Conservation (phyloP, 1,140 invertebrate species). For the Bursaphelenchus mucronatus region DNA sequence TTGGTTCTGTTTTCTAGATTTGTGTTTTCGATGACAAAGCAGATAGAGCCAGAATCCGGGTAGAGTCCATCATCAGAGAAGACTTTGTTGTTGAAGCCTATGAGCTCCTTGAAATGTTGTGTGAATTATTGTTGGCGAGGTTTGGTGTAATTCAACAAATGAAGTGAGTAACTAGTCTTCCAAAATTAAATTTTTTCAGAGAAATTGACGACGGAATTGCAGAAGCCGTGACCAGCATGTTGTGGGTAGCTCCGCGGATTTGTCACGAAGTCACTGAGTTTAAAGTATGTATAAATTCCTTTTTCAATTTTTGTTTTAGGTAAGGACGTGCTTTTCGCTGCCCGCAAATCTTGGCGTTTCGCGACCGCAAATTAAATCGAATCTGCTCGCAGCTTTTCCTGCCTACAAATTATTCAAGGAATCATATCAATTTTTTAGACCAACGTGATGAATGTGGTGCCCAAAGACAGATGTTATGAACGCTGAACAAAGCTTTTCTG, state of each 20-base stretch:
- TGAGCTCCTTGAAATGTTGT: slow-evolving; percentile 98
- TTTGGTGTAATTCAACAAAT: slow-evolving; percentile 95
- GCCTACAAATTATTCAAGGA: too few species aligned
- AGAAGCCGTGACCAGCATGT: slow-evolving; percentile 88
- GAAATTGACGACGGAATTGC: slow-evolving; percentile 87
- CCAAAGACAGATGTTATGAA: too few species aligned
- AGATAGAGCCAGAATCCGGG: slow-evolving; percentile 86
- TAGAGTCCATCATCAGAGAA: slow-evolving; percentile 96
- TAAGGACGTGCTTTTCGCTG: too few species aligned
- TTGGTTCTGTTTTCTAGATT: background rate
- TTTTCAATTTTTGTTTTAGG: slow-evolving; percentile 29
- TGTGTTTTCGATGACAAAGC: slow-evolving; percentile 71
- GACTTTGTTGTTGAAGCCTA: slow-evolving; percentile 98
- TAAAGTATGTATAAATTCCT: slow-evolving; percentile 64
- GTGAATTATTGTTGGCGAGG: slow-evolving; percentile 89
- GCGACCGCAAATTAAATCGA: too few species aligned
- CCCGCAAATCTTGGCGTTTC: too few species aligned
- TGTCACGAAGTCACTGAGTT: slow-evolving; percentile 62
- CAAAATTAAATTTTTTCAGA: slow-evolving; percentile 62
- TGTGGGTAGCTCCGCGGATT: slow-evolving; percentile 87
- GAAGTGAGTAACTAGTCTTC: slow-evolving; percentile 69
- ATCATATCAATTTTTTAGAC: too few species aligned
- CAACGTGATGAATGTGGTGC: too few species aligned
- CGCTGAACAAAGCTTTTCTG: too few species aligned
- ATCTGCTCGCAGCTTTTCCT: too few species aligned